Conservation (phyloP, 2,888 invertebrate species). For the Ferdinandea cuprea region DNA sequence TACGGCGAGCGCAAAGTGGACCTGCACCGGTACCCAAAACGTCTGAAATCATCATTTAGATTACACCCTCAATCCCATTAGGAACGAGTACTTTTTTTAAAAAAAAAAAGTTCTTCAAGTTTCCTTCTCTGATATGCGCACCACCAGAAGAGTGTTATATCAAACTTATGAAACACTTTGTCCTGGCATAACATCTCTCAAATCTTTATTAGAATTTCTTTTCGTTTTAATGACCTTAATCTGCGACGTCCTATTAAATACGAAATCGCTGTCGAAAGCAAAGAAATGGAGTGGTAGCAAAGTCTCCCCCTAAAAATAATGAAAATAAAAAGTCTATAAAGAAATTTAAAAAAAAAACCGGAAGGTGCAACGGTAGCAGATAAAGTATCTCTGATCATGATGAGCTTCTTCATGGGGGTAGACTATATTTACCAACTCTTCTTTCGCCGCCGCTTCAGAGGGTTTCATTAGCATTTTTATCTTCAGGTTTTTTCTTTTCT, state of each 20-base stretch:
- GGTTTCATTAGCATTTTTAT: constrained; percentile 60
- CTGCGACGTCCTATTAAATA: constrained; percentile 36
- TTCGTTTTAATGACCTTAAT: constrained; percentile 42
- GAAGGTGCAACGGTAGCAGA: constrained; percentile 46
- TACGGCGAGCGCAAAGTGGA: too few species aligned
- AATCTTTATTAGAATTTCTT: constrained; percentile 8
- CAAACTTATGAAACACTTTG: constrained; percentile 34
- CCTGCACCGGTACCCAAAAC: too few species aligned
- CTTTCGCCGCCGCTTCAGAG: constrained; percentile 45
- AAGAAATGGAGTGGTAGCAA: background rate
- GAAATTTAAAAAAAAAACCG: constrained; percentile 15
- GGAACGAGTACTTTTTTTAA: too few species aligned
- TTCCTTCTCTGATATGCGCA: background rate
- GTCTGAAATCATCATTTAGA: too few species aligned
- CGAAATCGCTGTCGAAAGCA: constrained; percentile 16
- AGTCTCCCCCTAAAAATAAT: background rate
- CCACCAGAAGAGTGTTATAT: constrained; percentile 14
- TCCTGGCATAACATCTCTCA: background rate
- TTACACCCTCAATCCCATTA: too few species aligned
- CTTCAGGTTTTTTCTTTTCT: constrained; percentile 37
- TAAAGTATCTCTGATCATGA: constrained; percentile 51
- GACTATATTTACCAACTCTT: constrained; percentile 19
- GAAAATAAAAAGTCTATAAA: background rate
- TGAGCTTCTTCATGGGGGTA: constrained; percentile 28
- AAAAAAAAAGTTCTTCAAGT: background rate